Evolutionary conservation across 2,888 invertebrate genomes (phyloP), one percentile per base, ranked within the genome.

Genomic region (Amphipyra berbera): DNA sequence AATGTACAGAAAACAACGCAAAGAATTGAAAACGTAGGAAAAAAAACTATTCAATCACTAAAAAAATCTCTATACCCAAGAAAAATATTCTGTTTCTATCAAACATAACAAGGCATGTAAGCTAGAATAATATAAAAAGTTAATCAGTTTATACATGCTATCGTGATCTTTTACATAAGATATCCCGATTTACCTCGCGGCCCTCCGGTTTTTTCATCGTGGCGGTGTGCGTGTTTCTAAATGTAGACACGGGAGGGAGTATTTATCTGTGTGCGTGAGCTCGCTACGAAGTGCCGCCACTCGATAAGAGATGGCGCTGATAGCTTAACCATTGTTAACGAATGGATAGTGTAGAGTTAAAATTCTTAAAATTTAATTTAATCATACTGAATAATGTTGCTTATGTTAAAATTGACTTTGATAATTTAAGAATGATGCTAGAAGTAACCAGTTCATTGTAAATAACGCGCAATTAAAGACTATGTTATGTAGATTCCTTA

Each of bases 231-330:
- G 81, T 79, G 49, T 52, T 46, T 58, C 52, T 66, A 63, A 77
- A 79, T 79, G 59, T 63, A 74, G 69, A 79, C 67, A 68, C 66
- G 68, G 56, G 74, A 78, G 74, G 67, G 75, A 61, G 54, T 50
- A 42, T 44, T 13, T 68, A 63, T 53, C 5, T 55, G 69, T 68
- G 74, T 82, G 82, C 33, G 81, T 78, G 54, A 54, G 46, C 27
- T 61, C 4, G 56, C 68, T 53, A 72, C 57, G 46, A 76, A 88
- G 91, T 94, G 84, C 84, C 41, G 89, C 94, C 86, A 91, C 88
- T 91, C 91, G 83, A 82, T 84, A 86, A 82, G 66, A 92, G 94
- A 91, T 94, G 93, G 93, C 93, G 89, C 75, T 90, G 74, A 65
- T n/a, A 15, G 53, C 9, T 38, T 41, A 9, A 40, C 37, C 27